Evolutionary conservation across 2,797 vertebrate species (phyloP), one percentile per base, ranked within the genome.

Genomic region (Alfaro cultratus): DNA sequence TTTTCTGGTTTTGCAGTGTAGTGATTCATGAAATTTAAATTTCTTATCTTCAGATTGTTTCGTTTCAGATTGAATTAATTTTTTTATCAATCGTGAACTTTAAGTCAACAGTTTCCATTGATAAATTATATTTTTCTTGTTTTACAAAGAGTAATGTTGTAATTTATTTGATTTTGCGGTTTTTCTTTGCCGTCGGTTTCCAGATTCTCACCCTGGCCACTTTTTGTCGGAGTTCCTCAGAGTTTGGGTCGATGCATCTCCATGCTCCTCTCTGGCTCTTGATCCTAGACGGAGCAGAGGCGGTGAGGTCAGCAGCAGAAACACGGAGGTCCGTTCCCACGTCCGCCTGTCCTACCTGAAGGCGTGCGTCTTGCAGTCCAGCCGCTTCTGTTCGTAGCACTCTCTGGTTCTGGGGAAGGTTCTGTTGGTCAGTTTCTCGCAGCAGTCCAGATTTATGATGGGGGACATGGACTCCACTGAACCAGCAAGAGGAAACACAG

Each of bases 361-460:
- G 71, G 90, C 87, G 4, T 88, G 88, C 0, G 0, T 5, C 0
- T 10, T 15, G 77, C 93, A 92, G 76, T n/a, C 21, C 0, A 0
- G 1, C 0, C 88, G 83, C 2, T 23, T 73, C 80, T 92, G 91
- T 18, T 94, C 90, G 1, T 39, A 88, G 0, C 91, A 93, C 1
- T 0, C 3, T 41, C 5, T 73, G 72, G 90, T 51, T 3, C 41
- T 11, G 43, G 9, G 0, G 45, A 47, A 8, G 8, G 16, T 23
- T n/a, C 8, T 36, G 10, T 18, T n/a, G 43, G 0, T 43, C 64
- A 45, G 5, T 0, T 12, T 43, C 0, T 0, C 0, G 3, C 84
- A 87, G 78, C 91, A 93, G 0, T 1, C 0, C 0, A 84, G 0
- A 0, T 0, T 0, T 0, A 84, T 0, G 5, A 70, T 70, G 39